Base-by-base conservation (phyloP, 1,140 invertebrate genomes). In the Aphelenchoides besseyi region DNA sequence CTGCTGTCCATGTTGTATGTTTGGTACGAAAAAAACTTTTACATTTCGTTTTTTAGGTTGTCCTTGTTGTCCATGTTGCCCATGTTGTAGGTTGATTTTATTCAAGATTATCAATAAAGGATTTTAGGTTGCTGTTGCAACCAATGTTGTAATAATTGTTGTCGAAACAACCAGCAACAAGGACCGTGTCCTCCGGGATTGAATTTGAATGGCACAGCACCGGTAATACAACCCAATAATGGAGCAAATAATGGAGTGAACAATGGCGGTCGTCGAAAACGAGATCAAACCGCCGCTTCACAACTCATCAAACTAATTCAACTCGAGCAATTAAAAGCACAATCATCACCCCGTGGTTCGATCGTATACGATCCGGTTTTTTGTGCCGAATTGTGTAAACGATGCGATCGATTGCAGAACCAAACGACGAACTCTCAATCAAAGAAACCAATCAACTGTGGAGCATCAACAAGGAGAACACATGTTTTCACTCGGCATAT, bases 371-470 rank as follows among this genome's bases (percentile, higher is more conserved):
- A 28, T 8, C 12, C 55, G 12, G 55, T 23, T 33, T 33, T 8
- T 33, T 59, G 5, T 59, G 55, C 18, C 55, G 18, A 59, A 23
- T 48, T 48, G 41, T 48, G 41, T 23, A 59, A 59, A 59, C 55
- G 5, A 23, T 18, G 55, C 55, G 18, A 28, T 23, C 18, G 55
- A 12, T 33, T 18, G 12, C 5, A 5, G 12, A 33, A 28, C 55
- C 5, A 59, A 8, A 41, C n/a, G n/a, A n/a, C n/a, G n/a, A n/a
- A n/a, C n/a, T n/a, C n/a, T n/a, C n/a, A n/a, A n/a, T n/a, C n/a
- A n/a, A n/a, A n/a, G n/a, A n/a, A n/a, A n/a, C n/a, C n/a, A n/a
- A 41, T 41, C 37, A 41, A 41, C 37, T 59, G 5, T 23, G 55
- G 55, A 48, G 23, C 41, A 23, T 48, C 41, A 23, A 12, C 41